These are phyloP conservation scores for Gopherus evgoodei DNA, from an alignment of 2,113 vertebrate species.

Conservation along the genomic window DNA sequence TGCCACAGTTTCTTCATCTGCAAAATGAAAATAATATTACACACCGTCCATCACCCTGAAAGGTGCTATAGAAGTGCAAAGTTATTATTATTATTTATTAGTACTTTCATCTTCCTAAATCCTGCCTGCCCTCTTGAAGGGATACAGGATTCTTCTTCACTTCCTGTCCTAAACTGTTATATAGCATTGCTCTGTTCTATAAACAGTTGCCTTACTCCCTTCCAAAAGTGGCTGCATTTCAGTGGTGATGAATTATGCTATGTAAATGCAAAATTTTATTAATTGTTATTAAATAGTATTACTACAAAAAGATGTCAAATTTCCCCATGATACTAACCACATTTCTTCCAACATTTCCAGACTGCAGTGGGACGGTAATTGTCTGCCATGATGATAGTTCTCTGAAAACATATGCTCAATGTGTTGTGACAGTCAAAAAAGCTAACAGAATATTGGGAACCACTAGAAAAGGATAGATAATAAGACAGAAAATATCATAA, in stretches of 20 bases:
- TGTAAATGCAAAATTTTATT: too few species aligned
- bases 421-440: too few species aligned
- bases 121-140: fast-evolving
- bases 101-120: constrained; percentile 10
- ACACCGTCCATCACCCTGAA: background rate
- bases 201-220: constrained; percentile 37
- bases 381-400: fast-evolving
- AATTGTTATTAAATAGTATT: background rate
- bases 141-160: constrained; percentile 6
- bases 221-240: background rate
- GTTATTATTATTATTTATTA: constrained; percentile 26
- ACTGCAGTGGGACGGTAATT: background rate
- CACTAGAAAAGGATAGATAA: too few species aligned
- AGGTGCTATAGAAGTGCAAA: constrained; percentile 34
- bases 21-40: background rate
- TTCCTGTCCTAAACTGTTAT: fast-evolving
- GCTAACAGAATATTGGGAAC: too few species aligned
- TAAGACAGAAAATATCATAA: too few species aligned
- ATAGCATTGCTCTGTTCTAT: background rate
- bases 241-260: background rate
- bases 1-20: background rate
- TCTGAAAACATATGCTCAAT: too few species aligned
- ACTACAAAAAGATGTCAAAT: constrained; percentile 20
- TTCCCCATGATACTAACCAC: background rate
- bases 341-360: background rate